Evolutionary conservation across 2,888 invertebrate genomes (phyloP), one percentile per base, ranked within the genome.

Genomic region (Eilema sororculum): DNA sequence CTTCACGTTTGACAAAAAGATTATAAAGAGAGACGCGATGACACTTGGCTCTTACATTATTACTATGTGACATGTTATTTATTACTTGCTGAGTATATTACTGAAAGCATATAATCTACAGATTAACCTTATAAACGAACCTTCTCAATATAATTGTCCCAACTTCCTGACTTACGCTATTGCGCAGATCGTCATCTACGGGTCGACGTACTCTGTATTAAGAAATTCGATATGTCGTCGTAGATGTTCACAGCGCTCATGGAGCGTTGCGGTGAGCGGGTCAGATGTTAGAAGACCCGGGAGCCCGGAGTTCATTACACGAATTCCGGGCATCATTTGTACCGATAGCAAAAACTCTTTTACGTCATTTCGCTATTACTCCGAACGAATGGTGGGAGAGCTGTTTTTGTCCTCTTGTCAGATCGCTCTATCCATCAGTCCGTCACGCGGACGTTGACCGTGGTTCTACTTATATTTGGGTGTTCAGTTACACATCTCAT

Each of bases 371-470:
- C 88, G 85, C 90, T 86, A 84, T 85, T 80, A 83, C 84, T 85
- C 83, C 78, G 82, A 84, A 87, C 77, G 80, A 65, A 87, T 78
- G 88, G 87, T 88, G 88, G 87, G 87, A 87, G 87, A 86, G 85
- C 84, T 85, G 89, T 92, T 91, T 92, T 89, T 89, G 88, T 89
- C 89, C 89, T 90, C 89, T 91, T 91, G 91, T 91, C 89, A 89
- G 91, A 92, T 91, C 91, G 87, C 86, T 89, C 84, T 88, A 89
- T 88, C 88, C 87, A 87, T 81, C 90, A 83, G 89, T 86, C 89
- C 89, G 89, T 87, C 90, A 86, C 87, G 88, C 85, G 95, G 92
- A 89, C 95, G 82, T 93, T 94, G 95, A 95, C 95, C 94, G 91
- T 91, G 87, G 82, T 82, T 87, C 84, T 86, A 88, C 88, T 63